phyloP scores from a whole-genome alignment of 1,140 invertebrate genomes.

The Propsilocerus akamusi region DNA sequence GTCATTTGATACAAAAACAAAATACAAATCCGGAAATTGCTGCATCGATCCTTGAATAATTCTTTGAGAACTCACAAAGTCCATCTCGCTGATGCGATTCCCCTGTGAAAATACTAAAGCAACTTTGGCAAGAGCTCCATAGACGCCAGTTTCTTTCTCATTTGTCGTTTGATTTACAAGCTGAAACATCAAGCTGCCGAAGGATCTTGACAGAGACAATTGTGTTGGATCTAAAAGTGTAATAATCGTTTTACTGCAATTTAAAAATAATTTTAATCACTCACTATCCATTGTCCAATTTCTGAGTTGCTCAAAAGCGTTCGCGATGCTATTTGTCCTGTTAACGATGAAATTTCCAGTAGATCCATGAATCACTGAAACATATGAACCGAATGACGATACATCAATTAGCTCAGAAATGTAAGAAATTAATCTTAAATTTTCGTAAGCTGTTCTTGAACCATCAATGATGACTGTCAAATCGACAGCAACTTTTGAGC shows the following conservation, averaged over 20 bases:
- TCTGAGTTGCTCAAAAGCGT: constrained; percentile 18
- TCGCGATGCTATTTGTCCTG: constrained; percentile 20
- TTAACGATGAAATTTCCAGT: constrained; percentile 33
- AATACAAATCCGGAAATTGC: constrained; percentile 6
- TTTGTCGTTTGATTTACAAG: not conserved
- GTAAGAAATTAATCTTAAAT: constrained; percentile 14
- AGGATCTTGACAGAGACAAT: not conserved
- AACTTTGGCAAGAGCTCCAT: not conserved
- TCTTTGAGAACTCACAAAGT: not conserved
- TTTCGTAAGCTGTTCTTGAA: constrained; percentile 2
- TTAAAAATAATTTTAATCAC: constrained; percentile 5
- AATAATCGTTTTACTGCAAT: not conserved
- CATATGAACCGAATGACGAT: constrained; percentile 29
- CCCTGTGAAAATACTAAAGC: not conserved
- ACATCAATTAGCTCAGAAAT: constrained; percentile 28
- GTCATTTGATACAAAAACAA: constrained; percentile 4
- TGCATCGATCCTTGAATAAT: not conserved
- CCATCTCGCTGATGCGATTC: not conserved
- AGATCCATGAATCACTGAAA: constrained; percentile 34
- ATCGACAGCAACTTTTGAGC: too few species aligned
- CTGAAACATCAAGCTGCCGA: not conserved
- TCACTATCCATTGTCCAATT: constrained; percentile 25
- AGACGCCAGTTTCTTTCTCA: not conserved
- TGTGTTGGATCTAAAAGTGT: constrained; percentile 1
- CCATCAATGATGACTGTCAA: constrained; percentile 8